Evolutionary conservation across 2,888 invertebrate genomes (phyloP), one percentile per base, ranked within the genome.

Genomic region (Alitta virens): DNA sequence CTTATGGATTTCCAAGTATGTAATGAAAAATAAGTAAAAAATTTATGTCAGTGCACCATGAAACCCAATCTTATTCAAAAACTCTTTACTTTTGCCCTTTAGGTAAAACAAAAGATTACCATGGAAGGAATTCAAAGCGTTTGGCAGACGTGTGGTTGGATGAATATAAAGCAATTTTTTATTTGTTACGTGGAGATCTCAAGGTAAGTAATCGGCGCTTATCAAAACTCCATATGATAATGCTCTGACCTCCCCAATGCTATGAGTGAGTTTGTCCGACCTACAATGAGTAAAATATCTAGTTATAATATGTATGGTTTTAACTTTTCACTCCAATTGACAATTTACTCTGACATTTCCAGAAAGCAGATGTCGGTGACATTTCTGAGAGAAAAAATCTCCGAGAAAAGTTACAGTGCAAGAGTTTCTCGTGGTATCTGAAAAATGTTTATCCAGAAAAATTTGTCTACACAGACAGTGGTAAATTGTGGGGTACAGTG

Each of bases 111-210:
- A 51, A 60, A 24, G 64, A 67, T 40, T 68, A 68, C 0, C 96
- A 97, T 82, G 97, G 95, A 71, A 90, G 95, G 64, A 98, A 98
- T 83, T 95, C 96, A 0, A 94, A 94, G 42, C 87, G 98, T 43
- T 86, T 96, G 83, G 96, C 93, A 0, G 89, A 93, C 59, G 95
- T 95, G 7, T 97, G 97, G 97, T 96, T 97, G 96, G 97, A 97
- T 79, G 92, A 92, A 54, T 97, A 94, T 78, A 92, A 93, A 55
- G 86, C 94, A 67, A 85, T 96, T 60, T 96, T 94, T 84, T 96
- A 93, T 78, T 84, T 91, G 75, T 90, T 94, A 81, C 67, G 79
- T 58, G 64, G 71, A 57, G 79, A 77, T 59, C 63, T 78, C n/a
- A 24, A 12, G 40, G 66, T 64, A 53, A 50, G 56, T 63, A n/a